Percentiles rank a stretch among this genome's conserved stretches.
Evolutionary conservation across 2,888 invertebrate genomes (phyloP).

Genomic region (Morpho helenor): DNA sequence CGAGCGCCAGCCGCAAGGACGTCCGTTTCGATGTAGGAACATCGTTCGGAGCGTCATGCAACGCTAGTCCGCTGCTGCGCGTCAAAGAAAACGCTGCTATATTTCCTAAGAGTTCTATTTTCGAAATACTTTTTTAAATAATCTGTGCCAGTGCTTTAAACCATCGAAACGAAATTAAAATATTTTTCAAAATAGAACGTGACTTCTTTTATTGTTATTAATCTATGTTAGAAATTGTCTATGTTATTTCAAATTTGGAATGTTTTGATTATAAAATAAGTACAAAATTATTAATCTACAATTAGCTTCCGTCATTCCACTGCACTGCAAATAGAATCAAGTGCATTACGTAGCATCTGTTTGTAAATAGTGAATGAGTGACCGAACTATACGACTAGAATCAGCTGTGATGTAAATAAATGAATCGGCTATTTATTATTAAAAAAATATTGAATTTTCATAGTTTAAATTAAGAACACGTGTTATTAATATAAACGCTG

Average conservation of each 20-base stretch:
- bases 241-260: conserved; percentile 3
- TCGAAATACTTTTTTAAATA: too few relatives aligned
- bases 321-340: conserved; percentile 8
- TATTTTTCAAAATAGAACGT: too few relatives aligned
- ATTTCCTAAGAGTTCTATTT: too few relatives aligned
- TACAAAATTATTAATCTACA: too few relatives aligned
- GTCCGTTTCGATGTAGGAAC: conserved; percentile 17
- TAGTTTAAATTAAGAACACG: too few relatives aligned
- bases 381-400: neutral
- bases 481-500: too few relatives aligned
- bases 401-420: neutral
- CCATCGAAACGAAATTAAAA: too few relatives aligned
- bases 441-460: too few relatives aligned
- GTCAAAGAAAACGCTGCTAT: conserved; percentile 13
- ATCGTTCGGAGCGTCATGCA: neutral
- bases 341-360: conserved; percentile 8
- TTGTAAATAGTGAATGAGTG: conserved; percentile 15
- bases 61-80: conserved; percentile 19
- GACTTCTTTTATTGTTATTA: too few relatives aligned
- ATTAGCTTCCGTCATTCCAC: neutral
- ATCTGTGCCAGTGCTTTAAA: too few relatives aligned
- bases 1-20: conserved; percentile 21
- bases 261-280: neutral
- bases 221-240: too few relatives aligned
- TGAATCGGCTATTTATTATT: neutral